phyloP scores from a whole-genome alignment of 2,888 invertebrate genomes.

The Harpalus rufipes region DNA sequence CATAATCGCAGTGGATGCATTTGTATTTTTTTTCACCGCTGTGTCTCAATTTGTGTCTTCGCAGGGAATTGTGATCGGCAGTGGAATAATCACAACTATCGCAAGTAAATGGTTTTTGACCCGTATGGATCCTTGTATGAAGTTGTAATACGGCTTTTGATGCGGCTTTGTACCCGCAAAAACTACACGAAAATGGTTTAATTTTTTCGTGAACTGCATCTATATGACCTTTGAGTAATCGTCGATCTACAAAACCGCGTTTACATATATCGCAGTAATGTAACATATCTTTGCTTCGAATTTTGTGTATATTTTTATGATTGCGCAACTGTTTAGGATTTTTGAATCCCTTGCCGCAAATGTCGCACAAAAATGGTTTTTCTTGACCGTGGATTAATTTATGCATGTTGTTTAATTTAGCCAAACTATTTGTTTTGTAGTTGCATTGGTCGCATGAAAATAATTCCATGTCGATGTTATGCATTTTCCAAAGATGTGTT shows the following conservation, averaged over 20 bases:
- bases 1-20: slow-evolving; percentile 89
- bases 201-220: slow-evolving; percentile 84
- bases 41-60: slow-evolving; percentile 89
- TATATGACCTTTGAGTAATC: slow-evolving; percentile 79
- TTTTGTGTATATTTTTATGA: slow-evolving; percentile 84
- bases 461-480: slow-evolving; percentile 89
- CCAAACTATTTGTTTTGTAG: slow-evolving; percentile 85
- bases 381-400: slow-evolving; percentile 86
- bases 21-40: slow-evolving; percentile 87
- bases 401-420: slow-evolving; percentile 86
- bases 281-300: slow-evolving; percentile 72
- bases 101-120: slow-evolving; percentile 89
- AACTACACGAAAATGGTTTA: slow-evolving; percentile 83
- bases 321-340: slow-evolving; percentile 88
- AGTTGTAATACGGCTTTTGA: slow-evolving; percentile 83
- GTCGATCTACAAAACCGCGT: slow-evolving; percentile 79
- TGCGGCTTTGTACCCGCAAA: slow-evolving; percentile 84
- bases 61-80: slow-evolving; percentile 89
- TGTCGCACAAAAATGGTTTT: slow-evolving; percentile 81
- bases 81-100: slow-evolving; percentile 85
- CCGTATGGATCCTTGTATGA: slow-evolving; percentile 86
- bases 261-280: slow-evolving; percentile 81
- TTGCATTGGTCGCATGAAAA: slow-evolving; percentile 87
- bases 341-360: slow-evolving; percentile 89
- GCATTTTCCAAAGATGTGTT: slow-evolving; percentile 88